Evolutionary conservation across 1,140 invertebrate species (phyloP), one percentile per base, ranked within the genome.

Genomic region (Cheumatopsyche charites): DNA sequence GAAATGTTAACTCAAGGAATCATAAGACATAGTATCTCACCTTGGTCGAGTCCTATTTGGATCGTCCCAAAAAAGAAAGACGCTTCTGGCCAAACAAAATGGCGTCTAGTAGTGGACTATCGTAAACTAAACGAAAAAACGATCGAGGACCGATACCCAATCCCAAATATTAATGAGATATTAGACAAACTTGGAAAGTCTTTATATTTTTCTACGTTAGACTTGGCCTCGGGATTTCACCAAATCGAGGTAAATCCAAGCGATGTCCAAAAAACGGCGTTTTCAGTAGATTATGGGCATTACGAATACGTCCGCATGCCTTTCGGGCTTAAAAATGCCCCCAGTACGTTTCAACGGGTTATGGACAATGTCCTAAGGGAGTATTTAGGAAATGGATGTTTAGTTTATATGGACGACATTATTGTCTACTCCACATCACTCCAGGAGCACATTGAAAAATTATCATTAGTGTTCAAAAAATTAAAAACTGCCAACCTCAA

Each of bases 181-280:
- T 62, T 81, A 25, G 79, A 80, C 25, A 78, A 77, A 41, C 66
- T 87, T 29, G 78, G 78, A 5, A 81, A 82, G 49, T 77, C 79
- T 21, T 78, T 78, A 25, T 85, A 81, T 72, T 87, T 87, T 75
- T 80, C 81, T 12, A 80, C 82, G 5, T 71, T 87, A 6, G 85
- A 88, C 77, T 72, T 87, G 9, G 76, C 79, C 0, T 79, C 77
- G 17, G 86, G 86, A 0, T 88, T 83, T 75, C 83, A 82, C 78
- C 85, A 88, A 77, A 79, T 88, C 19, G 43, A 67, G 65, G 74
- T 87, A 15, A 77, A 79, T 5, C 52, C 76, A 52, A 67, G 72
- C 5, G 79, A 83, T 73, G 77, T 75, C 23, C 65, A 78, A 0
- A 86, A 86, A 77, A 85, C 84, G 3, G 82, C 80, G 0, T 83